A percentile compares a stretch with the other conserved stretches of the same genome.
phyloP scores from a whole-genome alignment of 1,140 invertebrate species.

The Coboldia fuscipes region DNA sequence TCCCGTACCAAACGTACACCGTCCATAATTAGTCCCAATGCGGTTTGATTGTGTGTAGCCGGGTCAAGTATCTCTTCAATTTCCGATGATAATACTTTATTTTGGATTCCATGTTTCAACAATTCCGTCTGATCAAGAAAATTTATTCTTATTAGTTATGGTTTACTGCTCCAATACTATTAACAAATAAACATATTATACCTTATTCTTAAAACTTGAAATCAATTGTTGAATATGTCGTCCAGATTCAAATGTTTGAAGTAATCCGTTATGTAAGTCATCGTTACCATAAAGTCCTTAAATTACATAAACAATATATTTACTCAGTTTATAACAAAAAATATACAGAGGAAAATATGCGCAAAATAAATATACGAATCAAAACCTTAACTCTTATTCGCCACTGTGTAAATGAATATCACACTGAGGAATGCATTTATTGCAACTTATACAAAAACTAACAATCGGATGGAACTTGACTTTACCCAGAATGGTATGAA shows the following conservation, averaged over 20 bases:
- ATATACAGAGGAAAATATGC: too few species aligned
- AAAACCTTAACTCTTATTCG: too few species aligned
- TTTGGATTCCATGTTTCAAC: conserved; percentile 19
- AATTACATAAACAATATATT: conserved; percentile 2
- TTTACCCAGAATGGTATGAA: too few species aligned
- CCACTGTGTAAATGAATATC: too few species aligned
- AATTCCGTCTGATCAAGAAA: conserved; percentile 13
- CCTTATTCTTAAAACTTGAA: conserved; percentile 49
- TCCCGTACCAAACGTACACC: conserved; percentile 39
- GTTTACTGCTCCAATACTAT: conserved; percentile 1
- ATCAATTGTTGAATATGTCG: conserved; percentile 53
- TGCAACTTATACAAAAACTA: too few species aligned
- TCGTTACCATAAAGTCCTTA: conserved; percentile 79
- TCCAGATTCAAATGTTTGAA: conserved; percentile 55
- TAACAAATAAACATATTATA: conserved; percentile 11
- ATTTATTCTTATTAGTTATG: conserved; percentile 1
- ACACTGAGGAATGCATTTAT: too few species aligned
- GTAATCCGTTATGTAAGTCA: conserved; percentile 73
- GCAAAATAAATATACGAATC: too few species aligned
- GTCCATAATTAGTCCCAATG: conserved; percentile 35
- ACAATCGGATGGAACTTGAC: too few species aligned
- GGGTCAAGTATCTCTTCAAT: conserved; percentile 46
- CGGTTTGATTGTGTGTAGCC: conserved; percentile 50
- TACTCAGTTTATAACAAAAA: not conserved
- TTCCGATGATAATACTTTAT: conserved; percentile 25